Percentiles rank a stretch among this genome's conserved stretches.
phyloP scores from a whole-genome alignment of 1,140 invertebrate genomes.

The Leptinotarsa undecemlineata region DNA sequence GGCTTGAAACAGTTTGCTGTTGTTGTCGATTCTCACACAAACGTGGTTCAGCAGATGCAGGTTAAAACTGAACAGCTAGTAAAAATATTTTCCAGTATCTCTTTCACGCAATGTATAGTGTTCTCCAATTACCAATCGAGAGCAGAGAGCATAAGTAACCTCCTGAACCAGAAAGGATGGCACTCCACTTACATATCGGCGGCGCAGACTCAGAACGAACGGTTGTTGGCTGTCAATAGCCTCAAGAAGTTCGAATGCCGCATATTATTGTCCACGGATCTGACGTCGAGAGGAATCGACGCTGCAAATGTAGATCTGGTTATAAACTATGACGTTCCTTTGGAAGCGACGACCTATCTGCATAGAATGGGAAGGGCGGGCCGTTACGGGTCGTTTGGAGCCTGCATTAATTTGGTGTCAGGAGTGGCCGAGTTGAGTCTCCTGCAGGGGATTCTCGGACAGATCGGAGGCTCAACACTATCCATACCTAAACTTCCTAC shows the following conservation, averaged over 20 bases:
- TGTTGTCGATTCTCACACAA: slow-evolving; percentile 63
- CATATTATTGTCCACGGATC: slow-evolving; percentile 89
- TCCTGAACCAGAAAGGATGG: slow-evolving; percentile 71
- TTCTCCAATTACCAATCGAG: slow-evolving; percentile 87
- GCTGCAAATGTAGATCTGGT: slow-evolving; percentile 90
- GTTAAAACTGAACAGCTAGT: slow-evolving; percentile 72
- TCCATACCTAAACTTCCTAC: slow-evolving; percentile 58
- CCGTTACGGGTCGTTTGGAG: slow-evolving; percentile 80
- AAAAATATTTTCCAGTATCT: slow-evolving; percentile 70
- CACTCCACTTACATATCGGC: slow-evolving; percentile 74
- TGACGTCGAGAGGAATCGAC: slow-evolving; percentile 88
- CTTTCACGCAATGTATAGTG: slow-evolving; percentile 88
- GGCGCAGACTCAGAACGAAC: slow-evolving; percentile 75
- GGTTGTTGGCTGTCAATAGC: slow-evolving; percentile 74
- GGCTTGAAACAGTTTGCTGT: slow-evolving; percentile 78
- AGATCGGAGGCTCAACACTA: slow-evolving; percentile 58
- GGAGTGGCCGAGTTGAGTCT: slow-evolving; percentile 62
- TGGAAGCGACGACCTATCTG: slow-evolving; percentile 85
- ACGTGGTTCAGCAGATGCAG: slow-evolving; percentile 67
- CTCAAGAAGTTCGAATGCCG: slow-evolving; percentile 79
- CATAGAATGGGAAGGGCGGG: slow-evolving; percentile 95
- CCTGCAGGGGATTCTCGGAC: slow-evolving; percentile 62
- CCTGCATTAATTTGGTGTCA: slow-evolving; percentile 69
- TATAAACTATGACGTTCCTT: slow-evolving; percentile 88
- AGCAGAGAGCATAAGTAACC: slow-evolving; percentile 73